Evolutionary conservation across 2,797 vertebrate genomes (phyloP), one percentile per base, ranked within the genome.

Genomic region (Esox lucius): DNA sequence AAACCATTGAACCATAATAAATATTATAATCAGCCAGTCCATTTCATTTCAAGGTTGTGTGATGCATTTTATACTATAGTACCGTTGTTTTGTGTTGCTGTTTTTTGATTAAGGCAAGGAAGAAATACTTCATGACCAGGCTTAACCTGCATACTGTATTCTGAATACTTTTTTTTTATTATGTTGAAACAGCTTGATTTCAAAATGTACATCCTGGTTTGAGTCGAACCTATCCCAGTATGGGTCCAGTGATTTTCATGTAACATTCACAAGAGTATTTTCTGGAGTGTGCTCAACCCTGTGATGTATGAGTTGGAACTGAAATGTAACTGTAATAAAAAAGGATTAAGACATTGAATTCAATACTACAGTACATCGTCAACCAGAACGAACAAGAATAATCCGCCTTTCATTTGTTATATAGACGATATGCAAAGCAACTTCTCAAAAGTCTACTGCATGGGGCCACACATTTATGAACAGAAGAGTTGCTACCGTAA

Each of bases 381-480:
- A 66, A 16, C 53, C 48, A 51, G 61, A 31, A 51, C 2, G 56
- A 62, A 68, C 59, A 49, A 66, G 71, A 53, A 66, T 51, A 49
- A 62, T 69, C 31, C 75, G 51, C 7, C 64, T 62, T 72, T 49
- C 48, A 84, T 87, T 83, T 86, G 53, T 76, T 26, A 83, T 81
- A 78, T 74, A 78, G 81, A 87, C 87, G 71, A 78, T 77, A 81
- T 78, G 56, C 68, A 68, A 65, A 73, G 72, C 77, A 74, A 26
- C 76, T 74, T 56, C 67, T 76, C 65, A 75, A 62, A 69, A n/a
- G 69, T 80, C 81, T 82, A 78, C 71, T 24, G 39, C 39, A 42
- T 42, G 17, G 80, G 81, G 71, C 76, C 71, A 78, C 71, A 67
- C 62, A 77, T 79, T 82, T 76, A 85, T 80, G 78, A 61, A 61